A percentile compares a stretch with the other conserved stretches of the same genome.
These are phyloP conservation scores for Acronicta alni DNA, from an alignment of 2,888 invertebrate genomes.

Conservation along the genomic window DNA sequence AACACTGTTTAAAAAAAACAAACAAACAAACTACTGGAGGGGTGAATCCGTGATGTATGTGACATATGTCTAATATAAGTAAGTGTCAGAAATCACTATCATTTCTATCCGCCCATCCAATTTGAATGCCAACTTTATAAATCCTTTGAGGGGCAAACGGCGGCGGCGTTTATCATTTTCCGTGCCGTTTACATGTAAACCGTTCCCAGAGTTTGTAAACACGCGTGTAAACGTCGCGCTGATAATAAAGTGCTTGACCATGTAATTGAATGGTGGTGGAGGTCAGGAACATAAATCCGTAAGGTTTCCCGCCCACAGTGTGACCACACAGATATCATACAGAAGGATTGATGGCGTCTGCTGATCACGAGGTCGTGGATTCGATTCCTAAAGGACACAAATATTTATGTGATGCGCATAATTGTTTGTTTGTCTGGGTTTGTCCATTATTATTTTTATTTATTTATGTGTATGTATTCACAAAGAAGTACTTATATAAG, in stretches of 20 bases:
- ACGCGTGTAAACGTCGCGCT: constrained; percentile 40
- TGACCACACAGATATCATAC: neutral
- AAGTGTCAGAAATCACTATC: constrained; percentile 1
- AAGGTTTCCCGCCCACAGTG: constrained; percentile 41
- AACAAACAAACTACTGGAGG: too few relatives aligned
- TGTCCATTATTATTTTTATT: too few relatives aligned
- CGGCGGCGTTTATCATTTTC: constrained; percentile 28
- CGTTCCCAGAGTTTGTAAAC: constrained; percentile 46
- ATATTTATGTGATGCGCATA: too few relatives aligned
- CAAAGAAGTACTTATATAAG: too few relatives aligned
- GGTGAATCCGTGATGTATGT: too few relatives aligned
- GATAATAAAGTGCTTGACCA: constrained; percentile 53
- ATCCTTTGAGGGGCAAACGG: constrained; percentile 14
- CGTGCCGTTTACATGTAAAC: constrained; percentile 26
- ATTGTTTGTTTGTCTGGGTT: too few relatives aligned
- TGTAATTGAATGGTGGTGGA: constrained; percentile 49
- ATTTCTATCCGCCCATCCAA: neutral
- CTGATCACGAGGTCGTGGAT: too few relatives aligned
- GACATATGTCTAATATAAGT: too few relatives aligned
- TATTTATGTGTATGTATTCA: too few relatives aligned
- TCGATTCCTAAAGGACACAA: too few relatives aligned
- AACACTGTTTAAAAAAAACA: too few relatives aligned
- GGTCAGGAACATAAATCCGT: constrained; percentile 47
- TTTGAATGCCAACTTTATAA: constrained; percentile 19
- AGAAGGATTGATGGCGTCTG: neutral